Evolutionary conservation across 2,888 invertebrate species (phyloP).

Genomic region (Erpobdella octoculata): DNA sequence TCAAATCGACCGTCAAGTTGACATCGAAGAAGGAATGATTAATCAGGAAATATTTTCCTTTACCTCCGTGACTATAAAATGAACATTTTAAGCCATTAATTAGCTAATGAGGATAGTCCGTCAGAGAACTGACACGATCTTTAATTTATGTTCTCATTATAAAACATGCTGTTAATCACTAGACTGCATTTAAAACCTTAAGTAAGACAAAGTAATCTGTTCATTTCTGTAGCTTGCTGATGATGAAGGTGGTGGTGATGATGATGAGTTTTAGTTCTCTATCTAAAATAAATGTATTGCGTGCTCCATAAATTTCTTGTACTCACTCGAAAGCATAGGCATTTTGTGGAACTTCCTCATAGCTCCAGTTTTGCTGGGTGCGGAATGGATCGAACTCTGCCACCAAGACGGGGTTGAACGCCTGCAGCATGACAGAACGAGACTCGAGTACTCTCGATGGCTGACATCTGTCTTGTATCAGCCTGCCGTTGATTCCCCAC

Average conservation of each 20-base stretch:
- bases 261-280: no score
- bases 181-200: background rate
- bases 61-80: constrained; percentile 16
- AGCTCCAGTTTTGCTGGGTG: constrained; percentile 25
- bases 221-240: background rate
- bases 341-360: constrained; percentile 16
- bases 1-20: constrained; percentile 4
- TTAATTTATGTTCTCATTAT: background rate
- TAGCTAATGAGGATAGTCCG: no score
- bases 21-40: constrained; percentile 15
- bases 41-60: constrained; percentile 22
- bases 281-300: no score
- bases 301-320: no score
- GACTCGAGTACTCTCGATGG: constrained; percentile 28
- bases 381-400: constrained; percentile 9
- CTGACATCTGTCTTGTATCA: constrained; percentile 22
- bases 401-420: background rate
- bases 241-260: no score
- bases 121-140: no score
- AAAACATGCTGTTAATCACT: background rate
- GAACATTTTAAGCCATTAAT: no score
- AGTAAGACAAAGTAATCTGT: background rate
- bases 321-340: constrained; percentile 13
- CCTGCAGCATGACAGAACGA: background rate
- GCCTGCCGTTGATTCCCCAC: constrained; percentile 26